A percentile compares a stretch with the other conserved stretches of the same genome.
phyloP scores from a whole-genome alignment of 2,113 vertebrate species.

The Megaptera novaeangliae region DNA sequence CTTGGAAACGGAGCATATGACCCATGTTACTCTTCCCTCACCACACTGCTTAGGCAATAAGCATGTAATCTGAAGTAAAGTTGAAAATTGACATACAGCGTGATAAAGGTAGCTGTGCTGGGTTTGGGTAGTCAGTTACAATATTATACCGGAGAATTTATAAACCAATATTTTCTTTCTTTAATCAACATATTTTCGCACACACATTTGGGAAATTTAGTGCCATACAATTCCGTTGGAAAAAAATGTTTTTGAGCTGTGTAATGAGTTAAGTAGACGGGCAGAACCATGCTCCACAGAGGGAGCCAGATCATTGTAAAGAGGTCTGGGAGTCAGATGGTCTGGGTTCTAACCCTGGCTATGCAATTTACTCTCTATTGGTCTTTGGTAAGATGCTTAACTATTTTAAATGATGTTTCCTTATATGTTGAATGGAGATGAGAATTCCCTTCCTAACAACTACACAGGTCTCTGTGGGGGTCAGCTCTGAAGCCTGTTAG shows the following conservation, averaged over 20 bases:
- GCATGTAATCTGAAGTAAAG: not conserved
- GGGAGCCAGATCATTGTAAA: not conserved
- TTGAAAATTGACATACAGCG: not conserved
- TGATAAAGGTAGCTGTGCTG: not conserved
- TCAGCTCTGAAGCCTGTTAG: not conserved
- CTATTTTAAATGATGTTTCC: not conserved
- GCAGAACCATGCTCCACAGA: not conserved
- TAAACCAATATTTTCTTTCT: not conserved
- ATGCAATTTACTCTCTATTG: not conserved
- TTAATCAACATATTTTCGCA: not conserved
- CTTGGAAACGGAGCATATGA: not conserved
- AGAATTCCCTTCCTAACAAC: not conserved
- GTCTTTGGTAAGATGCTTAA: not conserved
- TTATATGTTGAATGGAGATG: not conserved
- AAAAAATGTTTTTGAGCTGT: not conserved
- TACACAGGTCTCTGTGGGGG: not conserved
- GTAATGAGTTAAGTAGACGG: not conserved
- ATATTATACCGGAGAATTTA: not conserved
- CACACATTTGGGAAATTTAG: not conserved
- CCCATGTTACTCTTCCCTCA: not conserved
- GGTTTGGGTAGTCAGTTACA: not conserved
- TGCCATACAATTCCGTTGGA: not conserved
- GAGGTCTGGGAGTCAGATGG: not conserved
- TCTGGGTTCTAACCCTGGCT: not conserved
- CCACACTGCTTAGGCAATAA: not conserved